Percentiles rank a stretch among this genome's conserved stretches.
Conservation (phyloP, 1,140 invertebrate genomes). For the Eciton burchellii region DNA sequence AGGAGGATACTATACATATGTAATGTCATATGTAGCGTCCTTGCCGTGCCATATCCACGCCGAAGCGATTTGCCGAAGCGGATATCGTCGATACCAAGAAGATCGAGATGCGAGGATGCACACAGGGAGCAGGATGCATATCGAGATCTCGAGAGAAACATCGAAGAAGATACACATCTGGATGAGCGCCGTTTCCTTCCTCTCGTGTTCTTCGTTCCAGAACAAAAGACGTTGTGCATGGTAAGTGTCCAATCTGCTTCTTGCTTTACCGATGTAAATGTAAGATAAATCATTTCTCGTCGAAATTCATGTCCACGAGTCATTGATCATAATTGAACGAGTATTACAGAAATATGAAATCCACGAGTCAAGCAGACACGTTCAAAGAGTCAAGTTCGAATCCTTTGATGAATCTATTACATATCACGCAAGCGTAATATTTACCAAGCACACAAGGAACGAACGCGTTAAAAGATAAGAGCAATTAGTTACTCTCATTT, state of each 20-base stretch:
- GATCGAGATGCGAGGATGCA: background rate
- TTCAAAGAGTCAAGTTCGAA: background rate
- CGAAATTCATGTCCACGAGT: slow-evolving; percentile 5
- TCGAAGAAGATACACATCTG: slow-evolving; percentile 12
- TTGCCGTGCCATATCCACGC: background rate
- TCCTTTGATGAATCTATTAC: background rate
- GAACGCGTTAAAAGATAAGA: background rate
- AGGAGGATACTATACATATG: slow-evolving; percentile 54
- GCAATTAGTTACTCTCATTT: background rate
- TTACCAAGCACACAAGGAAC: background rate
- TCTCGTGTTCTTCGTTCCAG: background rate
- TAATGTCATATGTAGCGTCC: slow-evolving; percentile 40
- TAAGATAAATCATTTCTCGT: background rate
- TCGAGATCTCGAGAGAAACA: slow-evolving; percentile 8
- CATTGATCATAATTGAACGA: slow-evolving; percentile 8
- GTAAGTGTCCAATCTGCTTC: no score
- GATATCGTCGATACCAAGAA: background rate
- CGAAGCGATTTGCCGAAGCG: background rate
- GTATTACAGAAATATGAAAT: background rate
- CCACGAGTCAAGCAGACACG: slow-evolving; percentile 2
- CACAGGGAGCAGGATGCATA: no score
- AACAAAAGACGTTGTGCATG: background rate
- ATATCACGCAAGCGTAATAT: background rate
- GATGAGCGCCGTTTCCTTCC: background rate
- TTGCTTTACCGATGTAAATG: background rate